These are phyloP conservation scores for Aleiodes sp. DNA, from an alignment of 1,140 invertebrate species.

Conservation along the genomic window DNA sequence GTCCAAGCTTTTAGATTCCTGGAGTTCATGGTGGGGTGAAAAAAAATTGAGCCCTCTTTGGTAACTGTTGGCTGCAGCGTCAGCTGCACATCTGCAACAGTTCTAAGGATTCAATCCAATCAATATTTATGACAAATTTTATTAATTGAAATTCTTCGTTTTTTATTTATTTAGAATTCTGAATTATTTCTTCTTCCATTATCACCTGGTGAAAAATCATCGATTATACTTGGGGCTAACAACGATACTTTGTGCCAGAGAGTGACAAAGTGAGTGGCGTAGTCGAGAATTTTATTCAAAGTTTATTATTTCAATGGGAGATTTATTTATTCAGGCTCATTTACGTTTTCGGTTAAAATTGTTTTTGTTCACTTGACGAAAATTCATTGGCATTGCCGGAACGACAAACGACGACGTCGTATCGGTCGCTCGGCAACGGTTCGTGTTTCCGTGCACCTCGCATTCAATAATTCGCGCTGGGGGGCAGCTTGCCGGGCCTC, in stretches of 20 bases:
- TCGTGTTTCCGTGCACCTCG: slow-evolving; percentile 28
- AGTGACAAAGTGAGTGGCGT: background rate
- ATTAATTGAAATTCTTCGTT: background rate
- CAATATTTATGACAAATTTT: slow-evolving; percentile 2
- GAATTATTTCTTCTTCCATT: background rate
- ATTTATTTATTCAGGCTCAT: background rate
- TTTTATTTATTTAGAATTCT: background rate
- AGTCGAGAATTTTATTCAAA: background rate
- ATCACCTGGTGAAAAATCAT: slow-evolving; percentile 4
- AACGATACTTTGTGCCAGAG: no score
- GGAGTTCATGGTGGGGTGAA: background rate
- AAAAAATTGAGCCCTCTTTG: background rate
- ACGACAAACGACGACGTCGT: slow-evolving; percentile 21
- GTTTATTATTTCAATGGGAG: background rate
- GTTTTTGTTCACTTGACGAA: slow-evolving; percentile 11
- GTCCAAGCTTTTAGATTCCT: background rate
- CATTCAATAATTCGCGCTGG: slow-evolving; percentile 27
- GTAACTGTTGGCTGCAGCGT: background rate
- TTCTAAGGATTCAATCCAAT: background rate
- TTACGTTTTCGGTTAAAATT: background rate
- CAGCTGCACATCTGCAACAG: slow-evolving; percentile 15
- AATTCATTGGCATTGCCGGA: background rate
- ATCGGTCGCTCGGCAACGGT: slow-evolving; percentile 24
- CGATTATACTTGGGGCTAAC: no score
- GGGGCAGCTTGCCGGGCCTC: slow-evolving; percentile 4